A percentile compares a stretch with the other conserved stretches of the same genome.
Evolutionary conservation across 1,140 invertebrate species (phyloP).

Genomic region (Drosophila trapezifrons): DNA sequence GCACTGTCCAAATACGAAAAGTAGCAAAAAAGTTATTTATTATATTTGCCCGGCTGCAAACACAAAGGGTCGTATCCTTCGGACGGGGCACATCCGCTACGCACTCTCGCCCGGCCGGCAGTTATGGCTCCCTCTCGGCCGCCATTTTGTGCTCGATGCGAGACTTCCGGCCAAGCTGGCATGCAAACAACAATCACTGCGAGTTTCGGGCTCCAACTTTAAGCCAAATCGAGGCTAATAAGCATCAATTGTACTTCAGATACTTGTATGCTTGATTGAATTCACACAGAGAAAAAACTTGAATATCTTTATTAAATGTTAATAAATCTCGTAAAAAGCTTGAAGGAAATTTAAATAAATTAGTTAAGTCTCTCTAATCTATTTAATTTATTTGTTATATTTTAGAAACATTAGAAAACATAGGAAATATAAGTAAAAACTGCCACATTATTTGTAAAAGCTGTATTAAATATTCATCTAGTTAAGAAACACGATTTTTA

Average conservation of each 20-base stretch:
- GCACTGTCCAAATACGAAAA: slow-evolving; percentile 73
- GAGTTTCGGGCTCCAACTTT: slow-evolving; percentile 23
- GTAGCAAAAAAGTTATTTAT: slow-evolving; percentile 80
- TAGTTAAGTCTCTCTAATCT: no score
- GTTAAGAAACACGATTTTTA: not conserved
- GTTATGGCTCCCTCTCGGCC: slow-evolving; percentile 54
- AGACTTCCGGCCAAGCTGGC: slow-evolving; percentile 53
- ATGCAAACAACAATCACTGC: slow-evolving; percentile 47
- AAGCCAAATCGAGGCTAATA: slow-evolving; percentile 41
- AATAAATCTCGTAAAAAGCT: not conserved
- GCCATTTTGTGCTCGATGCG: slow-evolving; percentile 68
- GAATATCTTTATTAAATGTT: no score
- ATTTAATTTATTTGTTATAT: not conserved
- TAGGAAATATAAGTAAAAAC: not conserved
- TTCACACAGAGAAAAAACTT: not conserved
- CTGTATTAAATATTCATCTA: not conserved
- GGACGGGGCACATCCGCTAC: slow-evolving; percentile 55
- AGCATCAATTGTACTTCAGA: slow-evolving; percentile 37
- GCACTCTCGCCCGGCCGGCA: slow-evolving; percentile 47
- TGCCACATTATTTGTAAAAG: not conserved
- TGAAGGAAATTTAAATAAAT: not conserved
- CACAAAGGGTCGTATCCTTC: slow-evolving; percentile 36
- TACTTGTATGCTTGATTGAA: slow-evolving; percentile 30
- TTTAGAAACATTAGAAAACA: not conserved
- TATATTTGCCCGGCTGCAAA: slow-evolving; percentile 72